Evolutionary conservation across 2,888 invertebrate species (phyloP).

Genomic region (Gari tellinella): DNA sequence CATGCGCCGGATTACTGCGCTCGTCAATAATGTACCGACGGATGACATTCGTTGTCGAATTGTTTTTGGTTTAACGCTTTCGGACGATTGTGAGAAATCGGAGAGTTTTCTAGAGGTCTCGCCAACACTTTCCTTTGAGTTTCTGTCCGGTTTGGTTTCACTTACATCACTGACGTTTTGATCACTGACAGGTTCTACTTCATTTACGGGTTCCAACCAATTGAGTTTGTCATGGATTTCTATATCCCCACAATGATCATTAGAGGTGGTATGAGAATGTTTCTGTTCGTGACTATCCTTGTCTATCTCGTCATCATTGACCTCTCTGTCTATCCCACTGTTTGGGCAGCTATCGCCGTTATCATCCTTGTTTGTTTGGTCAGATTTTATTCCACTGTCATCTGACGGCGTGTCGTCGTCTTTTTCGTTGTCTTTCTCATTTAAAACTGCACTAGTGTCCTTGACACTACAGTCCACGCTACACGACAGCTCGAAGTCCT

Average conservation of each 20-base stretch:
- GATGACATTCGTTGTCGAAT: slow-evolving; percentile 10
- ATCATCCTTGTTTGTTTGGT: slow-evolving; percentile 12
- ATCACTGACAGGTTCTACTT: neutral
- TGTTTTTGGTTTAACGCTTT: slow-evolving; percentile 1
- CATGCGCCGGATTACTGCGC: slow-evolving; percentile 23
- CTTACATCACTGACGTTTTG: neutral
- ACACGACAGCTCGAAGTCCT: slow-evolving; percentile 28
- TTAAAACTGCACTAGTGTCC: slow-evolving; percentile 44
- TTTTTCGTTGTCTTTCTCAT: slow-evolving; percentile 6
- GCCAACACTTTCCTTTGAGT: slow-evolving; percentile 3
- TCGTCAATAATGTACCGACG: slow-evolving; percentile 31
- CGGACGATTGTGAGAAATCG: neutral
- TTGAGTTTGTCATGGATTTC: no score
- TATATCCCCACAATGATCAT: no score
- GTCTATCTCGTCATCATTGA: neutral
- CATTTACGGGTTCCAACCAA: neutral
- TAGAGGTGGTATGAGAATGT: neutral
- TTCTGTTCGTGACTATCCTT: neutral
- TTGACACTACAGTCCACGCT: slow-evolving; percentile 23
- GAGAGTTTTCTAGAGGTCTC: no score
- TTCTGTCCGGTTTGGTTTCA: neutral
- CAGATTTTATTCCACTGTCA: slow-evolving; percentile 47
- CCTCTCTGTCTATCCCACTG: neutral
- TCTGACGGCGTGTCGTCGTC: slow-evolving; percentile 25
- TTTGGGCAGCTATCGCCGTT: no score